phyloP scores from a whole-genome alignment of 1,140 invertebrate genomes.

The Ptiloglossa arizonensis region DNA sequence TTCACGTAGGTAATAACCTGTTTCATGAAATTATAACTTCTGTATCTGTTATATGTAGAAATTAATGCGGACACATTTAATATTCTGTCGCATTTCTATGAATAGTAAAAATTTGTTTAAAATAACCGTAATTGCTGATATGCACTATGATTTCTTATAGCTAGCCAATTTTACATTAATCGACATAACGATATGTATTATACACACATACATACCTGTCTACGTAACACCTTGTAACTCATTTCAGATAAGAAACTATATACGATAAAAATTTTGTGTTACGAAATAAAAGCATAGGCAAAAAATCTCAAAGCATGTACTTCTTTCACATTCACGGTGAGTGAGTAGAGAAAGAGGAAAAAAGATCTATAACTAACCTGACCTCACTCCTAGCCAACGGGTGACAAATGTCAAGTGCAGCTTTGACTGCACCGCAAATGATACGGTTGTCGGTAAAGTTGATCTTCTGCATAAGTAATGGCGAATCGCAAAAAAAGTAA shows the following conservation, averaged over 20 bases:
- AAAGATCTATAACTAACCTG: constrained; percentile 33
- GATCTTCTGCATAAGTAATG: constrained; percentile 54
- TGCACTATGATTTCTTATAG: neutral
- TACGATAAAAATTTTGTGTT: constrained; percentile 23
- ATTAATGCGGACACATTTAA: neutral
- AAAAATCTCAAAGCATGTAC: neutral
- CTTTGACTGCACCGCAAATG: constrained; percentile 49
- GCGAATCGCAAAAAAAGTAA: constrained; percentile 48
- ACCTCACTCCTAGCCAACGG: constrained; percentile 11
- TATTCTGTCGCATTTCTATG: neutral
- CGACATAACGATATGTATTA: neutral
- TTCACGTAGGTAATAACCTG: constrained; percentile 33
- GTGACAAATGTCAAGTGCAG: constrained; percentile 59
- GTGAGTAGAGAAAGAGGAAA: neutral
- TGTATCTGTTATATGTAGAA: neutral
- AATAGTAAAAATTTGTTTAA: neutral
- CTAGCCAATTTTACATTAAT: constrained; percentile 1
- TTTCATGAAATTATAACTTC: neutral
- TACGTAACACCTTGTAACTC: neutral
- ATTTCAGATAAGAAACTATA: constrained; percentile 13
- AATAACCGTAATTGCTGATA: neutral
- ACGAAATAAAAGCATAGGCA: constrained; percentile 13
- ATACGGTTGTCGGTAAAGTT: constrained; percentile 47
- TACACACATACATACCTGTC: neutral
- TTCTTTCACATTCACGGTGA: neutral